Conservation (phyloP, 2,888 invertebrate genomes). For the Phaonia tiefii region DNA sequence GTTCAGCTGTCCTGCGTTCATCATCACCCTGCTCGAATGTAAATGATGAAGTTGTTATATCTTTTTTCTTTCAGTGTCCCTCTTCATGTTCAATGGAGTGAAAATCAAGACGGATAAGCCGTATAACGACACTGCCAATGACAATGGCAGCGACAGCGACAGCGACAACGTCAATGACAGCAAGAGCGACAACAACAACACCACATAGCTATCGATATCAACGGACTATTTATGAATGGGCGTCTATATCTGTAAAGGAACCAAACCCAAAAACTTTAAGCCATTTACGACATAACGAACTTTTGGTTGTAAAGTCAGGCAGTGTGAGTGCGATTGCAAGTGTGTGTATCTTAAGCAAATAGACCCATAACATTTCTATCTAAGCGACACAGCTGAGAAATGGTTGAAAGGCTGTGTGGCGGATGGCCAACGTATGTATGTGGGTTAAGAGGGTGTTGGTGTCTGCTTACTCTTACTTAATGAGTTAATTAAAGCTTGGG, state of each 20-base stretch:
- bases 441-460: neutral
- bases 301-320: neutral
- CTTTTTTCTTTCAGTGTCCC: neutral
- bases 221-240: slow-evolving; percentile 20
- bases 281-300: neutral
- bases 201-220: slow-evolving; percentile 16
- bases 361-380: slow-evolving; percentile 33
- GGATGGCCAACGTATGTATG: no score
- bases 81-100: slow-evolving; percentile 31
- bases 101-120: slow-evolving; percentile 46
- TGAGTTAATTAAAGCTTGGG: slow-evolving; percentile 21
- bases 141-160: neutral
- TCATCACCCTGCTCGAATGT: neutral
- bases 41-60: slow-evolving; percentile 8
- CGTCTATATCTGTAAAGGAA: neutral
- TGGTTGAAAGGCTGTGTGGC: neutral
- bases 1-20: neutral
- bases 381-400: slow-evolving; percentile 7
- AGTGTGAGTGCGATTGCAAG: neutral
- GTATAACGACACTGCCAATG: slow-evolving; percentile 13
- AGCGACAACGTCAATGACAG: neutral
- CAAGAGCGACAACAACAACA: slow-evolving; percentile 8
- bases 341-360: slow-evolving; percentile 11
- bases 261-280: slow-evolving; percentile 28
- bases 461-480: slow-evolving; percentile 30